A percentile compares a stretch with the other conserved stretches of the same genome.
Conservation (phyloP, 2,797 vertebrate genomes). For the Xenops minutus region DNA sequence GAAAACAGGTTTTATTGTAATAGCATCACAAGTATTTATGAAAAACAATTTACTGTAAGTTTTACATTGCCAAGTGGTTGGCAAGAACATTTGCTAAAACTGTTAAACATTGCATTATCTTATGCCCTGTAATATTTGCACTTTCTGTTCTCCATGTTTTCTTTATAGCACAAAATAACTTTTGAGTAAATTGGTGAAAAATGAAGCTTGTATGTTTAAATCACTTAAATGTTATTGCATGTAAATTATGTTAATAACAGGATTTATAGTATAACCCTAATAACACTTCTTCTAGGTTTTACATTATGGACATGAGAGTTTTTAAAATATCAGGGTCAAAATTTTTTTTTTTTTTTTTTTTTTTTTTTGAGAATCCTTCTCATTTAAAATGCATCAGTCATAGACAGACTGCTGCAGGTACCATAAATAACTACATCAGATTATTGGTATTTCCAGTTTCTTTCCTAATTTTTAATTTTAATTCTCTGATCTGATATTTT, state of each 20-base stretch:
- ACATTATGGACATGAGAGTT: rapidly evolving
- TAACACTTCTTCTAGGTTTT: too few species aligned
- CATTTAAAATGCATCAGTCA: neutral
- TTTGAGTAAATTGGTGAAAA: neutral
- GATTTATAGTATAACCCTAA: neutral
- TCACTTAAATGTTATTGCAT: neutral
- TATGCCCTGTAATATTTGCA: neutral
- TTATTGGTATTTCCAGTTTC: neutral
- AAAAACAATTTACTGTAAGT: neutral
- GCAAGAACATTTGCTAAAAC: neutral
- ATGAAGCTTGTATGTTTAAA: neutral
- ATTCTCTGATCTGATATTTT: neutral
- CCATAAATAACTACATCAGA: neutral
- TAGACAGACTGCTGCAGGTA: neutral
- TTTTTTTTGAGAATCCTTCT: neutral
- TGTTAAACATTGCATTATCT: neutral
- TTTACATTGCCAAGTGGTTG: neutral
- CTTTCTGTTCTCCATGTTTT: neutral
- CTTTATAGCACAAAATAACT: neutral
- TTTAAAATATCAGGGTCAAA: neutral
- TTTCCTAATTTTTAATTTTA: neutral
- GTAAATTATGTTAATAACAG: neutral
- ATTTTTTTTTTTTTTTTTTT: neutral
- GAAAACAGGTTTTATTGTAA: neutral
- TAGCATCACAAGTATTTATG: neutral